Percentiles rank a stretch among this genome's conserved stretches.
These are phyloP conservation scores for Rhinichthys osculus DNA, from an alignment of 2,797 vertebrate species.

Conservation along the genomic window DNA sequence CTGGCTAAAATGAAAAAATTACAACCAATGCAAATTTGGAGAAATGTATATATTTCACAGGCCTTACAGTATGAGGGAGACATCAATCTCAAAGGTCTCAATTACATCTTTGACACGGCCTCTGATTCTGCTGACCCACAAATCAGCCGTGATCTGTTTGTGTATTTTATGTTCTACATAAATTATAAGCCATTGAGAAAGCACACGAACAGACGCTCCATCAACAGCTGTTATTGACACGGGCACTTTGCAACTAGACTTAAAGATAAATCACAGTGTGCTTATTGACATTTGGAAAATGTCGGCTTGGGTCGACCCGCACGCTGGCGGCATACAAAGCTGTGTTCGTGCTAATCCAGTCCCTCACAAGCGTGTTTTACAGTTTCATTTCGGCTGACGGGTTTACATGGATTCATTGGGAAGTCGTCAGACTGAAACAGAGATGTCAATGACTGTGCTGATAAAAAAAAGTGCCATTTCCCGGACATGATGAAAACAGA, in stretches of 20 bases:
- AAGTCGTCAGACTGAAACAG: conserved; percentile 45
- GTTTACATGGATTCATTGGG: conserved; percentile 27
- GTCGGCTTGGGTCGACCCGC: conserved; percentile 41
- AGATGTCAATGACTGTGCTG: conserved; percentile 28
- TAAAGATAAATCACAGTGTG: conserved; percentile 61
- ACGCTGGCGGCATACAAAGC: conserved; percentile 7
- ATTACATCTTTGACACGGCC: conserved; percentile 59
- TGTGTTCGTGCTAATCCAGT: conserved; percentile 19
- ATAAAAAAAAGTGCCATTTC: conserved; percentile 49
- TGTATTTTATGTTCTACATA: conserved; percentile 58
- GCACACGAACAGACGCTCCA: conserved; percentile 49
- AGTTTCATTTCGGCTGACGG: conserved; percentile 21
- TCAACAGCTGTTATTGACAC: conserved; percentile 64
- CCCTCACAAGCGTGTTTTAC: not conserved
- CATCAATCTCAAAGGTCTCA: conserved; percentile 45
- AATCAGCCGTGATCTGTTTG: conserved; percentile 57
- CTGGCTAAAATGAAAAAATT: conserved; percentile 45
- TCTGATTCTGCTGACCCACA: conserved; percentile 37
- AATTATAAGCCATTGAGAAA: conserved; percentile 60
- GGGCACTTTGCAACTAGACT: conserved; percentile 59
- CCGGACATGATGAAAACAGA: conserved; percentile 4
- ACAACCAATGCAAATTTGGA: conserved; percentile 43
- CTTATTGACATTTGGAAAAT: conserved; percentile 65
- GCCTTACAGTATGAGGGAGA: not conserved
- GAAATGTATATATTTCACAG: not conserved